Percentiles rank a stretch among this genome's conserved stretches.
These are phyloP conservation scores for Fulmarus glacialis DNA, from an alignment of 2,113 vertebrate species.

Conservation along the genomic window DNA sequence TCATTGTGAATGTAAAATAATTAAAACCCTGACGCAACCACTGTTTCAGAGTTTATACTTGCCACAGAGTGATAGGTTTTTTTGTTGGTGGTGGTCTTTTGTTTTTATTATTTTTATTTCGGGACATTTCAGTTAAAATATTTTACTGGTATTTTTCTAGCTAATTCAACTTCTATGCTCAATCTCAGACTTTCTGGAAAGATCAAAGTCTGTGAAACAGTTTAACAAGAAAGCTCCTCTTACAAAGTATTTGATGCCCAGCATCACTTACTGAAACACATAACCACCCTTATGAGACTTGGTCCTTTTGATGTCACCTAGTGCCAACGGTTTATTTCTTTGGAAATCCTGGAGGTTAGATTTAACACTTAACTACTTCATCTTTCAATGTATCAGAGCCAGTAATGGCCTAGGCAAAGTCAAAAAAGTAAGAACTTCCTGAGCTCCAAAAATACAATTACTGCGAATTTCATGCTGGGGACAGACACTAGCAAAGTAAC, in stretches of 20 bases:
- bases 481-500: not conserved
- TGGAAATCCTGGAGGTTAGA: not conserved
- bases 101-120: not conserved
- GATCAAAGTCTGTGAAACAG: not conserved
- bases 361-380: not conserved
- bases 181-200: not conserved
- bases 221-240: not conserved
- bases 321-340: not conserved
- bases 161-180: not conserved
- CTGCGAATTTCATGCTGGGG: not conserved
- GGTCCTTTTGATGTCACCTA: not conserved
- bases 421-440: not conserved
- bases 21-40: not conserved
- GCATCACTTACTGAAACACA: not conserved
- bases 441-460: not conserved
- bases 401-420: not conserved
- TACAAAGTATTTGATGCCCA: not conserved
- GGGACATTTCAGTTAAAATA: not conserved
- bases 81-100: rapidly evolving
- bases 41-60: not conserved
- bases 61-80: not conserved
- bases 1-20: not conserved
- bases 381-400: not conserved
- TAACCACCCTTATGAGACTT: not conserved
- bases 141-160: not conserved